A percentile compares a stretch with the other conserved stretches of the same genome.
Evolutionary conservation across 2,113 vertebrate species (phyloP).

Genomic region (Craseonycteris thonglongyai): DNA sequence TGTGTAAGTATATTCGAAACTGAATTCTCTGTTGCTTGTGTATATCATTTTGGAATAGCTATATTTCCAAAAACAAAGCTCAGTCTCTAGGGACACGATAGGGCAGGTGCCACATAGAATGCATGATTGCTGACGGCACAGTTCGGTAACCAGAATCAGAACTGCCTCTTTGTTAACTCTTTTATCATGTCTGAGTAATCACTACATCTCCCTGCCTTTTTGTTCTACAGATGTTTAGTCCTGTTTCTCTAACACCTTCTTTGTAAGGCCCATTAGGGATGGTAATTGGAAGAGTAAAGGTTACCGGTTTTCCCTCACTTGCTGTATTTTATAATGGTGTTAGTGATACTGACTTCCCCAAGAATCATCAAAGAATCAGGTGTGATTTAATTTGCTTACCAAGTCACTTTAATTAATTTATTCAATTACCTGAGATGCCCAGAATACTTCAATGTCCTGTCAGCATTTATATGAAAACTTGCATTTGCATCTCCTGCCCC

Average conservation of each 20-base stretch:
- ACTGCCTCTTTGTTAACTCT: neutral
- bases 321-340: constrained; percentile 42
- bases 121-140: neutral
- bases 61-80: constrained; percentile 16
- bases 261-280: constrained; percentile 43
- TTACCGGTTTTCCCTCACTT: neutral
- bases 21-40: neutral
- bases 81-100: neutral
- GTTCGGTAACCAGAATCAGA: neutral
- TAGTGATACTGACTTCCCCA: neutral
- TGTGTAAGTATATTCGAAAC: neutral
- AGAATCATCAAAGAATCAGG: neutral
- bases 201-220: constrained; percentile 51
- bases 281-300: constrained; percentile 45
- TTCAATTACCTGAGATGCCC: neutral
- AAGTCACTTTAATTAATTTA: neutral
- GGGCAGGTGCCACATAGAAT: neutral
- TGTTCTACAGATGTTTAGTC: constrained; percentile 34
- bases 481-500: neutral
- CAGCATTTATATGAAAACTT: neutral
- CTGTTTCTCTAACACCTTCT: constrained; percentile 20
- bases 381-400: neutral
- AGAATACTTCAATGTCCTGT: neutral
- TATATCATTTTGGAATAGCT: neutral
- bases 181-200: constrained; percentile 15